Evolutionary conservation across 2,888 invertebrate species (phyloP), one percentile per base, ranked within the genome.

Genomic region (Tipula vernalis): DNA sequence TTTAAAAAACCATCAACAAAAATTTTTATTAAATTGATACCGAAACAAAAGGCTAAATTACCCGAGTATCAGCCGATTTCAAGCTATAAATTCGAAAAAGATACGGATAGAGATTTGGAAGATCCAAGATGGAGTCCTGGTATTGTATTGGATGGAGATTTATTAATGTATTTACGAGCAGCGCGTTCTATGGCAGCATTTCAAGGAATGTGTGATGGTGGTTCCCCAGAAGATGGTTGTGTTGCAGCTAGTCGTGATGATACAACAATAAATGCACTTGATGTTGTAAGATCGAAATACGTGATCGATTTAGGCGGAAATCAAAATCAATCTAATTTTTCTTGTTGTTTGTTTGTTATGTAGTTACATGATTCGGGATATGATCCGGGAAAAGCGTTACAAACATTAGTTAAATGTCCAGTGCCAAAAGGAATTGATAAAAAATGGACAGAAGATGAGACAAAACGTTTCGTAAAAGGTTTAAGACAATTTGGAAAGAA

Each of bases 161-260:
- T 99, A 91, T 95, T 98, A 91, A 98, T 99, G 98, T 99, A 98
- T 93, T 94, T 99, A 91, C 94, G 98, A 90, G 99, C 98, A 89
- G 98, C 98, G 89, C 95, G 98, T 90, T 98, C 98, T 88, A 98
- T 99, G 96, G 98, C 99, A 91, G 98, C 98, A 87, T 99, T 99
- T 93, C 98, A 98, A 91, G 91, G 98, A 89, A 98, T 99, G 98
- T 98, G 98, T 94, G 98, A 98, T 94, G 98, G 98, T 88, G 98
- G 98, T 87, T 97, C 97, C 89, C 96, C 98, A 87, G 98, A 98
- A 92, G 98, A 99, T 92, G 98, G 98, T 90, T 98, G 98, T 92
- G 95, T 97, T 90, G 98, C 98, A 89, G 99, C 98, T 90, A 97
- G 98, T 90, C 94, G 98, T 91, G 99, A 99, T 93, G 98, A 98